phyloP scores from a whole-genome alignment of 2,888 invertebrate genomes.

The Melanargia galathea region DNA sequence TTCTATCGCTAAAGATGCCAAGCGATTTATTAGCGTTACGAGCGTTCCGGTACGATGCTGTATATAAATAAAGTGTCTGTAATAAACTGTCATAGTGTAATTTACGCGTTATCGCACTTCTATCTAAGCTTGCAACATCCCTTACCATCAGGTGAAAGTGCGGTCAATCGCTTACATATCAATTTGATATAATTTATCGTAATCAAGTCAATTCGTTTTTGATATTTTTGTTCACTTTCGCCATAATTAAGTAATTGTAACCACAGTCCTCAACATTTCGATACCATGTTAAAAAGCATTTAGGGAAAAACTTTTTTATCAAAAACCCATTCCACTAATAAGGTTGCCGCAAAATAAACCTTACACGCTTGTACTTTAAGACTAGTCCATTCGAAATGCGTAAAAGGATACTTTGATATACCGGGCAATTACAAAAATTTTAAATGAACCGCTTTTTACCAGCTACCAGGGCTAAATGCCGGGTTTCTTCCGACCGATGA shows the following conservation, averaged over 20 bases:
- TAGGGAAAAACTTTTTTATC: constrained; percentile 2
- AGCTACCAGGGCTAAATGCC: constrained; percentile 48
- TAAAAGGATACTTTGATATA: constrained; percentile 26
- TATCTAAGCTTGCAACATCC: too few species aligned
- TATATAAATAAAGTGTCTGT: too few species aligned
- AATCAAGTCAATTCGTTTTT: too few species aligned
- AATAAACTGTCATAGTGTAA: too few species aligned
- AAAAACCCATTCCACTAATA: not conserved
- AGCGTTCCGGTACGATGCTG: too few species aligned
- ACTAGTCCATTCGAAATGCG: not conserved
- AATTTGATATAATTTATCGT: constrained; percentile 2
- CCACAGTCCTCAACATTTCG: constrained; percentile 9
- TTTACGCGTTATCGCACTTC: too few species aligned
- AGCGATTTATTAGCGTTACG: too few species aligned
- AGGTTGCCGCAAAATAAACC: constrained; percentile 1
- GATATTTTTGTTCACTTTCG: not conserved
- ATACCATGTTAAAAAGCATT: constrained; percentile 13
- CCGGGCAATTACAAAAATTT: constrained; percentile 46
- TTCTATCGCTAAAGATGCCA: too few species aligned
- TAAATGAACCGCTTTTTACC: constrained; percentile 42
- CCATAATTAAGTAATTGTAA: constrained; percentile 10
- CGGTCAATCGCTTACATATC: too few species aligned
- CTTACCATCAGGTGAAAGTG: too few species aligned
- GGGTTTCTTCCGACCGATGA: constrained; percentile 43
- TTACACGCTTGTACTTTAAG: not conserved